phyloP scores from a whole-genome alignment of 2,888 invertebrate species.

The Tachystola acroxantha region DNA sequence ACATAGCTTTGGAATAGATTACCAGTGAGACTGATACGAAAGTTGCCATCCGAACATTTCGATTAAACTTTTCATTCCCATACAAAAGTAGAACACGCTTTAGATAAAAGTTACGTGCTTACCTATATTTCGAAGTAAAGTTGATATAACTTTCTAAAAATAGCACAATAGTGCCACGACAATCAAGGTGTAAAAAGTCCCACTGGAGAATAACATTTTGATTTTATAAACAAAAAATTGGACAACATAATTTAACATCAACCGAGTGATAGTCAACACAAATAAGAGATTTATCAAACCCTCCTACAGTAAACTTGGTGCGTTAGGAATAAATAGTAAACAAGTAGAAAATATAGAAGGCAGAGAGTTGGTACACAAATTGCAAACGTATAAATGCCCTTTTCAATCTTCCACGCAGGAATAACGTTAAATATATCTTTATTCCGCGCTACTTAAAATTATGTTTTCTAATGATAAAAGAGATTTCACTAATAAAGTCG shows the following conservation, averaged over 20 bases:
- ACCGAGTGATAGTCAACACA: slow-evolving; percentile 41
- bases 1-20: slow-evolving; percentile 67
- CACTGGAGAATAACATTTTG: slow-evolving; percentile 51
- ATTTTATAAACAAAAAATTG: slow-evolving; percentile 28
- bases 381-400: slow-evolving; percentile 71
- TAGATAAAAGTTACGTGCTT: too few relatives aligned
- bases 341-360: slow-evolving; percentile 51
- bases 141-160: too few relatives aligned
- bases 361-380: slow-evolving; percentile 40
- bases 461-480: slow-evolving; percentile 66
- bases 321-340: slow-evolving; percentile 8
- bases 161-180: too few relatives aligned
- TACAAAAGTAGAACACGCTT: too few relatives aligned
- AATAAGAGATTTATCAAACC: slow-evolving; percentile 42
- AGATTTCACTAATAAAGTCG: slow-evolving; percentile 59
- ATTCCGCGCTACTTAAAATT: slow-evolving; percentile 59
- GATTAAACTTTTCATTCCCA: too few relatives aligned
- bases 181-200: too few relatives aligned
- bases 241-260: slow-evolving; percentile 41
- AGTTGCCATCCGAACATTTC: too few relatives aligned
- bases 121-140: too few relatives aligned
- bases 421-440: slow-evolving; percentile 62
- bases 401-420: slow-evolving; percentile 48
- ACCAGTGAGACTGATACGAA: slow-evolving; percentile 63
- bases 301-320: slow-evolving; percentile 7